Evolutionary conservation across 2,113 vertebrate genomes (phyloP), one percentile per base, ranked within the genome.

Genomic region (Callopanchax toddi): DNA sequence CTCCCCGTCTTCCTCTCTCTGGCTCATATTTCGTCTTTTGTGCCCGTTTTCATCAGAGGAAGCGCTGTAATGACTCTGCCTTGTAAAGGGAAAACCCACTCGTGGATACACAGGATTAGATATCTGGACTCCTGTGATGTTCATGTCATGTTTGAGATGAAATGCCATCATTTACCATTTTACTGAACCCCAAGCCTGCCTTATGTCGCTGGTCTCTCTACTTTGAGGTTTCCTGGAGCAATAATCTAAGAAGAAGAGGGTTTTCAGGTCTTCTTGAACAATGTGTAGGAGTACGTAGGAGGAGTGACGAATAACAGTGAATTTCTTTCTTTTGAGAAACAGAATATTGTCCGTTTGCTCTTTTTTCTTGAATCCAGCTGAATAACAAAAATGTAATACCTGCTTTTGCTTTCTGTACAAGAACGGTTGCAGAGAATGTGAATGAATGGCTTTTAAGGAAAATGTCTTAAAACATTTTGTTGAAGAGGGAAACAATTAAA

Each of bases 41-140:
- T 65, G 70, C 5, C 8, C 0, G 58, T 84, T 83, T 74, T 86
- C 79, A 79, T 76, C 78, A 62, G 62, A 69, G 79, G 69, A 82
- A 76, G 60, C 60, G 10, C 25, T 64, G 53, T 55, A 76, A 80
- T 52, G 42, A 74, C 26, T 53, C 58, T 58, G 13, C 20, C 29
- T 34, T 20, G 54, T 46, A 40, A 37, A 71, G 39, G 48, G 48
- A 25, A 51, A 69, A 37, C 25, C 66, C 40, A 13, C 18, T 43
- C 34, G 26, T 16, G 46, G 65, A 69, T 53, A 44, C 15, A n/a
- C 51, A 17, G 71, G 65, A 32, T 86, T 44, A 36, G 48, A 63
- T 81, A 52, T 67, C 68, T 20, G 34, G 17, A 0, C 36, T 12
- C 46, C 49, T 81, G 71, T 69, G 53, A 74, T 57, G 49, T 51